Base-by-base conservation (phyloP, 2,888 invertebrate species). In the Podotricha telesiphe region DNA sequence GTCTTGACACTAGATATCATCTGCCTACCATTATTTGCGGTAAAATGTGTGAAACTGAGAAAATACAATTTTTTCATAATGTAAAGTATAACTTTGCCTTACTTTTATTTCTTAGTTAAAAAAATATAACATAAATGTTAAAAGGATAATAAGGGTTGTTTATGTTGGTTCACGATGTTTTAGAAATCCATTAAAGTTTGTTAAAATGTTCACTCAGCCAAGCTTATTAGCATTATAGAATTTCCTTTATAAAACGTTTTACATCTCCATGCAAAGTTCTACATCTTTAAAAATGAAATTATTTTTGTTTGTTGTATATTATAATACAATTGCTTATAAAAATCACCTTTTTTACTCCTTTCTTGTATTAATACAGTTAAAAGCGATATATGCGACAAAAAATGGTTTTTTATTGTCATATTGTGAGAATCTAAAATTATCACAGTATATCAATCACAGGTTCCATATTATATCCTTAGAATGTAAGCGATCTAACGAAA, bases 61-160 rank as follows among this genome's bases (percentile, higher is more conserved):
- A n/a, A n/a, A n/a, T n/a, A n/a, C n/a, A n/a, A n/a, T n/a, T n/a
- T n/a, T n/a, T n/a, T 37, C 5, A 37, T 53, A 28, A 34, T 53
- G n/a, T 53, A 34, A 10, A 17, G 10, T n/a, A 53, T 2, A 28
- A n/a, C n/a, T 53, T 53, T 4, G 3, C 28, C 6, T 28, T 28
- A 28, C 28, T 28, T 6, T 28, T 28, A 28, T 6, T 28, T 28
- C 28, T 28, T 15, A 22, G 22, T 15, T 22, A 15, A 7, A 51
- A n/a, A 13, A 51, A 22, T 7, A 51, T 20, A 1, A 51, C 28
- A 51, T 51, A 51, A 28, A 51, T 22, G 51, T n/a, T 51, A 51
- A 53, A 28, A 28, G 53, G 53, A 53, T 53, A 34, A 53, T 53
- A 53, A 34, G 53, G 53, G 53, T 34, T 53, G 34, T 53, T 53